Percentiles rank a stretch among this genome's conserved stretches.
Evolutionary conservation across 2,888 invertebrate genomes (phyloP).

Genomic region (Lithophane leautieri): DNA sequence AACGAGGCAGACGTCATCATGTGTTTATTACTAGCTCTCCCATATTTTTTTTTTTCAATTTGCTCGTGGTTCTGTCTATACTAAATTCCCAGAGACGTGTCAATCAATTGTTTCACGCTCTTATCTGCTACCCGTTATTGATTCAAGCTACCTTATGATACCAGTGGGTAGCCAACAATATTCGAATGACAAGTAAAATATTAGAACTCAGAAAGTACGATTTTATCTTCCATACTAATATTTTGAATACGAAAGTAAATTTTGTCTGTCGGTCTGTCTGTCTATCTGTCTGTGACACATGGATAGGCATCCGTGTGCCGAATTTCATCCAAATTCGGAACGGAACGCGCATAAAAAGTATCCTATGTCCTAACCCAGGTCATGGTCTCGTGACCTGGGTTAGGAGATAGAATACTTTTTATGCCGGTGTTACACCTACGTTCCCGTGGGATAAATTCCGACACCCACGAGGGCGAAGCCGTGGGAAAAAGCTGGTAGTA

Average conservation of each 20-base stretch:
- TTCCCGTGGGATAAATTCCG: neutral
- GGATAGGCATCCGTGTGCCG: no score
- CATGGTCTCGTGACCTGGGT: no score
- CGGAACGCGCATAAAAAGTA: no score
- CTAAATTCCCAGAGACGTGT: neutral
- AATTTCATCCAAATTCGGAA: no score
- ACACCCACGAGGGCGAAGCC: neutral
- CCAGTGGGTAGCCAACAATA: neutral
- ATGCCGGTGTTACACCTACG: neutral
- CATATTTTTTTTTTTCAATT: conserved; percentile 7
- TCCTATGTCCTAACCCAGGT: no score
- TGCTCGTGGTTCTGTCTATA: neutral
- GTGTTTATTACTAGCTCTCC: neutral
- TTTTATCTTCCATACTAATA: neutral
- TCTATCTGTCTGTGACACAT: neutral
- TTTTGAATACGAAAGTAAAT: neutral
- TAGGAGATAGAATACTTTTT: neutral
- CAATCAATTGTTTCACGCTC: conserved; percentile 1
- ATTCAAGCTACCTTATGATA: conserved; percentile 1
- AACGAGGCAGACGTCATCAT: no score
- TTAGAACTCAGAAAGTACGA: neutral
- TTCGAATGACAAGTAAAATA: neutral
- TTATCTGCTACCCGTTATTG: conserved; percentile 17
- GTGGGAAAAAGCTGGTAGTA: neutral
- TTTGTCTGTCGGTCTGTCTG: neutral